These are phyloP conservation scores for Musca domestica DNA, from an alignment of 1,140 invertebrate species.

Conservation along the genomic window DNA sequence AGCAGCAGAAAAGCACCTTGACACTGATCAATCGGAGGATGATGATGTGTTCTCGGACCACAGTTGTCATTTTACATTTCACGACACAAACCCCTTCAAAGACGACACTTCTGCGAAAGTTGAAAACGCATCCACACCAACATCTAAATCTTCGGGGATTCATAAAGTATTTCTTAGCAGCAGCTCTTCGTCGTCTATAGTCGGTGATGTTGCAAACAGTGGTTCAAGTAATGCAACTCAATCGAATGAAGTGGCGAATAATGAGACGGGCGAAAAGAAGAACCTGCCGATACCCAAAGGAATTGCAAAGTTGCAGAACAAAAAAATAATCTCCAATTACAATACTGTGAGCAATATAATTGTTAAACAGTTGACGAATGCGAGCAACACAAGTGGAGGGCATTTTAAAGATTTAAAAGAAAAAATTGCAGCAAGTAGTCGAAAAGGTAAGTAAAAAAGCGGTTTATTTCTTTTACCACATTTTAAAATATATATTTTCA, in stretches of 20 bases:
- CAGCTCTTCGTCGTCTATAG: slow-evolving; percentile 1
- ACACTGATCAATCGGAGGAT: slow-evolving; percentile 34
- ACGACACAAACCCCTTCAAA: slow-evolving; percentile 49
- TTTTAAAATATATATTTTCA: neutral
- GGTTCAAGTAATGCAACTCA: no score
- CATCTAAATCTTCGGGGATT: neutral
- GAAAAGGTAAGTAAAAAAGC: slow-evolving; percentile 31
- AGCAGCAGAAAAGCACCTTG: slow-evolving; percentile 26
- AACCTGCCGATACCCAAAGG: slow-evolving; percentile 22
- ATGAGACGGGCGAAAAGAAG: neutral
- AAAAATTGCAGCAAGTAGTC: slow-evolving; percentile 54
- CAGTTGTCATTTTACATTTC: slow-evolving; percentile 38
- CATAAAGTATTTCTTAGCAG: neutral
- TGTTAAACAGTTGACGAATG: slow-evolving; percentile 47
- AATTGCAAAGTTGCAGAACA: slow-evolving; percentile 37
- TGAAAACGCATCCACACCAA: slow-evolving; percentile 19
- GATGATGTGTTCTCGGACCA: slow-evolving; percentile 39
- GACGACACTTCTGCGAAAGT: slow-evolving; percentile 31
- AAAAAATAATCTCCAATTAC: slow-evolving; percentile 38
- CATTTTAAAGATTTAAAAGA: slow-evolving; percentile 60
- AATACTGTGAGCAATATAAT: slow-evolving; percentile 49
- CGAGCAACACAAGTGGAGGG: slow-evolving; percentile 48
- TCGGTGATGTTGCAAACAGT: neutral
- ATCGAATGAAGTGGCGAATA: neutral
- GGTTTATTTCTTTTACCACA: neutral